These are phyloP conservation scores for Xylocopa sonorina DNA, from an alignment of 1,140 invertebrate species.

Conservation along the genomic window DNA sequence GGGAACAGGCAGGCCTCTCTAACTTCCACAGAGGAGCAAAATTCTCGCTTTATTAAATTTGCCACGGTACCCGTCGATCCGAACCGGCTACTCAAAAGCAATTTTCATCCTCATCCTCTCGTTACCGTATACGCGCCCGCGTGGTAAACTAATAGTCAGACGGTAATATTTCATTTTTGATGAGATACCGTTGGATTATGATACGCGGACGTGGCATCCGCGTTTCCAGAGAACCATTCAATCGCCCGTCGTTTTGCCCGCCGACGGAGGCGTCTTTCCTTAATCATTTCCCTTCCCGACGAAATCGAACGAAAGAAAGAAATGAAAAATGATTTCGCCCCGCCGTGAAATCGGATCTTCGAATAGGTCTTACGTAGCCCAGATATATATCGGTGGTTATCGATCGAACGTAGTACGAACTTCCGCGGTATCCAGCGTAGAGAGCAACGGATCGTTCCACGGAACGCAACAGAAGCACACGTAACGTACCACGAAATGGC, in stretches of 20 bases:
- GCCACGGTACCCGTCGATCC: conserved; percentile 30
- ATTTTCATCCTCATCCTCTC: conserved; percentile 43
- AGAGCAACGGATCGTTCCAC: conserved; percentile 14
- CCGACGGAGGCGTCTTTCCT: conserved; percentile 4
- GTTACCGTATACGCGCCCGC: conserved; percentile 8
- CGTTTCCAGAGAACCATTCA: not conserved
- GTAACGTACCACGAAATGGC: conserved; percentile 37
- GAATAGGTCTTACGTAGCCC: not conserved
- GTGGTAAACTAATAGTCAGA: conserved; percentile 9
- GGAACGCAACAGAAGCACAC: conserved; percentile 9
- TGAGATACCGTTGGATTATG: conserved; percentile 21
- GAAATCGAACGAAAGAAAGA: conserved; percentile 1
- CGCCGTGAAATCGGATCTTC: conserved; percentile 24
- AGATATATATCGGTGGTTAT: not conserved
- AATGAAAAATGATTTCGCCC: conserved; percentile 31
- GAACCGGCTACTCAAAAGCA: conserved; percentile 36
- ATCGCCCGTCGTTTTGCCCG: not conserved
- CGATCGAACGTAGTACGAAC: conserved; percentile 20
- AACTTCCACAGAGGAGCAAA: conserved; percentile 38
- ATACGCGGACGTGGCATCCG: not conserved
- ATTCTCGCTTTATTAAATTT: conserved; percentile 54
- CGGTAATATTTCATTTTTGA: conserved; percentile 43
- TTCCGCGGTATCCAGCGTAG: not conserved
- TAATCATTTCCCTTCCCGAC: conserved; percentile 5
- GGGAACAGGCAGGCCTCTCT: conserved; percentile 9